Evolutionary conservation across 2,888 invertebrate species (phyloP).

Genomic region (Ophraella communa): DNA sequence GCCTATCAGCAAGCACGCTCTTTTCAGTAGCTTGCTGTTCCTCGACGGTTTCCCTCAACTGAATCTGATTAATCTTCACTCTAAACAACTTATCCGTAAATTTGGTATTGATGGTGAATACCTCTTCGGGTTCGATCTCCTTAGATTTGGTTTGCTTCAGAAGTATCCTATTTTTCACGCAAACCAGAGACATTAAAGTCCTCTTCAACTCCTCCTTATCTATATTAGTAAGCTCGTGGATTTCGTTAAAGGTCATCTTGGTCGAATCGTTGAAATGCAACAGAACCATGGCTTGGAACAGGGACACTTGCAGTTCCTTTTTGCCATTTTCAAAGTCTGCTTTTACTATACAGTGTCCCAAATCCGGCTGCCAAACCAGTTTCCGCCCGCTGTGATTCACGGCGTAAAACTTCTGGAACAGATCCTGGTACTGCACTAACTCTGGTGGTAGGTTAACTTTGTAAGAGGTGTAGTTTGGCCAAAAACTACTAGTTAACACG

Average conservation of each 20-base stretch:
- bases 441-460: conserved; percentile 87
- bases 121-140: conserved; percentile 83
- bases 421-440: conserved; percentile 88
- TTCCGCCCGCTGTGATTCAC: conserved; percentile 95
- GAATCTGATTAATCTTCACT: conserved; percentile 94
- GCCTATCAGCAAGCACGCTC: conserved; percentile 95
- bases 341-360: conserved; percentile 91
- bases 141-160: conserved; percentile 84
- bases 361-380: conserved; percentile 95
- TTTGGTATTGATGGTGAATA: conserved; percentile 80
- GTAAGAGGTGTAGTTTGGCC: conserved; percentile 93
- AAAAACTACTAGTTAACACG: conserved; percentile 96
- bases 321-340: conserved; percentile 84
- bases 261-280: conserved; percentile 90
- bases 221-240: conserved; percentile 87
- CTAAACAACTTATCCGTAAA: conserved; percentile 95
- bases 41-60: conserved; percentile 83
- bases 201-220: conserved; percentile 89
- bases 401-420: conserved; percentile 94
- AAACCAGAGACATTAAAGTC: conserved; percentile 93
- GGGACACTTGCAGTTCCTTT: conserved; percentile 94
- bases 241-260: conserved; percentile 81
- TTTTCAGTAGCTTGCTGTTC: conserved; percentile 95
- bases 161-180: conserved; percentile 89
- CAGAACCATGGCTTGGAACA: conserved; percentile 93